Evolutionary conservation across 2,888 invertebrate species (phyloP).

Genomic region (Emmelina monodactyla): DNA sequence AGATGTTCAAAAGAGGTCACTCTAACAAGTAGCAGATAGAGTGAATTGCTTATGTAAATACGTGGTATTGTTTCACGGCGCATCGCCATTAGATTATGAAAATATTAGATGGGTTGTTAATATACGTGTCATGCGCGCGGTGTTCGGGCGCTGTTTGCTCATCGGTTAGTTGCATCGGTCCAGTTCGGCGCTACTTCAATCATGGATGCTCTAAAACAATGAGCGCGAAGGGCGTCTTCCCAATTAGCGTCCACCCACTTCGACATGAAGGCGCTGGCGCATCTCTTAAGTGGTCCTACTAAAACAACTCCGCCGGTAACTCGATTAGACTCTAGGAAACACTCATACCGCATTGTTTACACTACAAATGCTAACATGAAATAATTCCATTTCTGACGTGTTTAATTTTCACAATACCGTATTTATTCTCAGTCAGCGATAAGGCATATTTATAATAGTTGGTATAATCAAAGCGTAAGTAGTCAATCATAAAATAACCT

Average conservation of each 20-base stretch:
- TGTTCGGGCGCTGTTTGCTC: conserved; percentile 39
- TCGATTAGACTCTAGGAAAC: conserved; percentile 28
- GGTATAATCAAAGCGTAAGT: conserved; percentile 40
- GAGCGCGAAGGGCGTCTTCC: conserved; percentile 58
- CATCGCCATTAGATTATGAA: conserved; percentile 67
- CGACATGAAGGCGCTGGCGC: conserved; percentile 44
- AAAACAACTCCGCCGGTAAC: conserved; percentile 34
- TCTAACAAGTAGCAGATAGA: conserved; percentile 59
- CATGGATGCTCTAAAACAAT: conserved; percentile 65
- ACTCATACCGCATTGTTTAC: conserved; percentile 24
- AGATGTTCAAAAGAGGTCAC: conserved; percentile 61
- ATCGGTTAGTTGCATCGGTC: conserved; percentile 40
- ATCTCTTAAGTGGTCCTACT: conserved; percentile 45
- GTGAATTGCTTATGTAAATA: conserved; percentile 59
- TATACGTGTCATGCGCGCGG: conserved; percentile 63
- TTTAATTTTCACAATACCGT: conserved; percentile 36
- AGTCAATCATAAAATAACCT: conserved; percentile 49
- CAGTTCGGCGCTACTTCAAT: conserved; percentile 49
- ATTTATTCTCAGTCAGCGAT: conserved; percentile 33
- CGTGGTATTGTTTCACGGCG: conserved; percentile 61
- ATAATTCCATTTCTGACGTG: conserved; percentile 29
- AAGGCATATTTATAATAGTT: conserved; percentile 34
- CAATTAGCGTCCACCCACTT: conserved; percentile 62
- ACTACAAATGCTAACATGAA: conserved; percentile 27
- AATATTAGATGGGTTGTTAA: conserved; percentile 64